Evolutionary conservation across 2,113 vertebrate species (phyloP).

Genomic region (Hiodon tergisus): DNA sequence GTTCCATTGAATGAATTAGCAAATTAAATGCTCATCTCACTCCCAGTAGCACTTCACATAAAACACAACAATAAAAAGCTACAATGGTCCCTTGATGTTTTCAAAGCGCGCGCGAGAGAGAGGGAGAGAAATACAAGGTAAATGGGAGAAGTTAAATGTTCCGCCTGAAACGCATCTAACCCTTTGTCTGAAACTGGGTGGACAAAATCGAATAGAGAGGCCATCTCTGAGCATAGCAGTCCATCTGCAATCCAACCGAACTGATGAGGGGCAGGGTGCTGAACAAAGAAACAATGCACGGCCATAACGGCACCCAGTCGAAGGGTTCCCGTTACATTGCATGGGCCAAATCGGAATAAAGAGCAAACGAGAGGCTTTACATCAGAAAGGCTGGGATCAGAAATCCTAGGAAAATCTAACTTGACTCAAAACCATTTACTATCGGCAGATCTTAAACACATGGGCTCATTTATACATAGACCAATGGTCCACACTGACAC

Average conservation of each 20-base stretch:
- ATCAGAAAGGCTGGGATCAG: too few species aligned
- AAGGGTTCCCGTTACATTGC: too few species aligned
- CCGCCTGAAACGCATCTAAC: constrained; percentile 24
- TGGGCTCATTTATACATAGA: too few species aligned
- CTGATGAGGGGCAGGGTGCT: constrained; percentile 30
- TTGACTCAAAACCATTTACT: too few species aligned
- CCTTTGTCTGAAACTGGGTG: constrained; percentile 71
- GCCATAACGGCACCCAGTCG: too few species aligned
- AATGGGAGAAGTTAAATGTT: not conserved
- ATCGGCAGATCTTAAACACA: too few species aligned
- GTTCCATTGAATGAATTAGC: not conserved
- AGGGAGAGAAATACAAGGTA: constrained; percentile 14
- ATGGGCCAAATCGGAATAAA: too few species aligned
- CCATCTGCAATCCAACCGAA: constrained; percentile 24
- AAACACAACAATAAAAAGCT: not conserved
- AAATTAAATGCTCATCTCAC: not conserved
- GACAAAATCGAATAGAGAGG: constrained; percentile 54
- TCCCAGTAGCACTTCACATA: too few species aligned
- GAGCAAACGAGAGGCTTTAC: too few species aligned
- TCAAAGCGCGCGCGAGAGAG: not conserved
- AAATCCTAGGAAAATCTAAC: too few species aligned
- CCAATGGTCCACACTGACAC: too few species aligned
- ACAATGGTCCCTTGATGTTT: not conserved
- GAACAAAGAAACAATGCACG: constrained; percentile 29
- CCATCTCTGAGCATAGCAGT: constrained; percentile 43